Evolutionary conservation across 2,888 invertebrate species (phyloP), one percentile per base, ranked within the genome.

Genomic region (Lasioglossum pauxillum): DNA sequence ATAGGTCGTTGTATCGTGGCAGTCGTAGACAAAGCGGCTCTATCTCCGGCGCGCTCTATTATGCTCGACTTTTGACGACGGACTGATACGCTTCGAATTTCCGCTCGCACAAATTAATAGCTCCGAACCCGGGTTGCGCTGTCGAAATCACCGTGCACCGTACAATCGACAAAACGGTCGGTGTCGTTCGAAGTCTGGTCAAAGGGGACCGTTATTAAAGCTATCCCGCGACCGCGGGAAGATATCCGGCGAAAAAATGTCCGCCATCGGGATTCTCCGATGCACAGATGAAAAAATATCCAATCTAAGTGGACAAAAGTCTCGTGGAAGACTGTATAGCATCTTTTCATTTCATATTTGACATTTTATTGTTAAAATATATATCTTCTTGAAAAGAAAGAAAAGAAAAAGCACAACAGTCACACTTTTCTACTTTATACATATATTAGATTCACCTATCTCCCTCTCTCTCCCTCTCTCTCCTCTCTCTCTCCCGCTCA

Each of bases 1-100:
- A 84, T 90, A 83, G 90, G 92, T 90, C 89, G 90, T 88, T 79
- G 88, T 89, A 92, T 82, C 87, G 82, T 86, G 84, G n/a, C 76
- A 76, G 76, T 80, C 80, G 82, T 60, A 53, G 78, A 78, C 79
- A 83, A 80, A 77, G 81, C 77, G 80, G 75, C n/a, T 46, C 80
- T 60, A 75, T 71, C 60, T 23, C 46, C 60, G 53, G 5, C n/a
- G n/a, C 35, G 44, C 60, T 75, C 75, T n/a, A 80, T 86, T 86
- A 86, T 86, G 41, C 5, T 60, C 73, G 86, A 85, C 86, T 82
- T 86, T 75, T 60, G 35, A 60, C 75, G n/a, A 16, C n/a, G 4
- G 64, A 19, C 46, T 49, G 75, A 76, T 72, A 44, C 80, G 78
- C 49, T 71, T 19, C 49, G 27, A 19, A 27, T 35, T 57, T 41